A percentile compares a stretch with the other conserved stretches of the same genome.
Evolutionary conservation across 2,797 vertebrate species (phyloP).

Genomic region (Mergus octosetaceus): DNA sequence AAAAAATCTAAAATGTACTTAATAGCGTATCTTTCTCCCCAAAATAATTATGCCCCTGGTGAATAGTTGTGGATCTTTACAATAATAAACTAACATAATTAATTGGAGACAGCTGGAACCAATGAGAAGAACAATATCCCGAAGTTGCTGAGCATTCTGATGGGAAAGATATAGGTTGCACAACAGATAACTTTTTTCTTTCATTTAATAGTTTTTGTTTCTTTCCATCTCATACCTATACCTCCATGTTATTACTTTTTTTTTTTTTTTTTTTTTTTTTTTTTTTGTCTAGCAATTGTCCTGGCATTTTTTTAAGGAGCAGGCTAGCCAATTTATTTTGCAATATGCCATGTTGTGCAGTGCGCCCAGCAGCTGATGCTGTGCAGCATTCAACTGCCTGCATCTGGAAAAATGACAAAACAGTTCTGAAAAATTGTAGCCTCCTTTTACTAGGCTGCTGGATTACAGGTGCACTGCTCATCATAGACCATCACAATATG

Average conservation of each 20-base stretch:
- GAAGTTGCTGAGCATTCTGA: background rate
- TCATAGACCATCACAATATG: fast-evolving
- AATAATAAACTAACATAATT: background rate
- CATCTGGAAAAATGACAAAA: background rate
- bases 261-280: background rate
- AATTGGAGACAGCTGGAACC: background rate
- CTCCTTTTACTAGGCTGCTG: background rate
- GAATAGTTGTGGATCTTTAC: background rate
- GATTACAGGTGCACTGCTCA: background rate
- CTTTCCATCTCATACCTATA: background rate
- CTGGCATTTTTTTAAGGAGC: background rate
- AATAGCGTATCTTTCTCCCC: background rate
- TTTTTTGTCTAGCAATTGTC: background rate
- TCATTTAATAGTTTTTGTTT: background rate
- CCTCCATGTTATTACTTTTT: background rate
- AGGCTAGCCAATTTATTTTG: background rate
- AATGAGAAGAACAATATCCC: background rate
- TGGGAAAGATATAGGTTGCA: background rate
- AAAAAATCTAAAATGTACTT: background rate
- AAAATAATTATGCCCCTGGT: background rate
- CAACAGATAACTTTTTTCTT: background rate
- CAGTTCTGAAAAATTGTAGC: background rate
- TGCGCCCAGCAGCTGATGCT: background rate
- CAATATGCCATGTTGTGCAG: background rate
- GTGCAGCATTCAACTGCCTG: background rate